These are phyloP conservation scores for Himalopsyche tibetana DNA, from an alignment of 2,888 invertebrate species.

Conservation along the genomic window DNA sequence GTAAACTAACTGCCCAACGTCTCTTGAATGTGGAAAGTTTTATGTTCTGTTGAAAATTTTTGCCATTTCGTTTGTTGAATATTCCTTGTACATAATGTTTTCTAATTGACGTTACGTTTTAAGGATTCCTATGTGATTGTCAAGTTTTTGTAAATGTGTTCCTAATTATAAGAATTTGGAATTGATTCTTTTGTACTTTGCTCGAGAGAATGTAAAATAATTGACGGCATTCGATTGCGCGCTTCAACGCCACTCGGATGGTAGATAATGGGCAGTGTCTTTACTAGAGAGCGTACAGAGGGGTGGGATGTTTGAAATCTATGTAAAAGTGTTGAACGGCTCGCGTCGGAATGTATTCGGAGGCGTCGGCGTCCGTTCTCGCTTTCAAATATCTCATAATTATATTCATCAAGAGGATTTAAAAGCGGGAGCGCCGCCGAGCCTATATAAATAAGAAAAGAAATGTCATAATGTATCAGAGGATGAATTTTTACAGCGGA, in stretches of 20 bases:
- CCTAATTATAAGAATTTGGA: conserved; percentile 42
- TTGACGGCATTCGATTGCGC: neutral
- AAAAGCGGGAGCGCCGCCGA: neutral
- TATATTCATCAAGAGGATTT: neutral
- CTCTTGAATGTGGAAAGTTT: conserved; percentile 22
- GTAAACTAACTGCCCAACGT: conserved; percentile 18
- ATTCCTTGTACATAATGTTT: conserved; percentile 43
- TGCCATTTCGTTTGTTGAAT: conserved; percentile 38
- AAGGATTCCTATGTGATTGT: conserved; percentile 43
- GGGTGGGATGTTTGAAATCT: conserved; percentile 7
- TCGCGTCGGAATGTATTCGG: no score
- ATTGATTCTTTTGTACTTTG: conserved; percentile 35
- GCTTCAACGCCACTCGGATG: neutral
- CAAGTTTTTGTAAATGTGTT: conserved; percentile 43
- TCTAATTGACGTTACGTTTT: conserved; percentile 42
- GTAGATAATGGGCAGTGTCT: conserved; percentile 25
- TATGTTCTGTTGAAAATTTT: conserved; percentile 38
- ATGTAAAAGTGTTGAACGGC: neutral
- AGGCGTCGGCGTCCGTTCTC: neutral
- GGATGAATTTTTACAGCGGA: conserved; percentile 24
- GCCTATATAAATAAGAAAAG: neutral
- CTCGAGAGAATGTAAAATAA: conserved; percentile 13
- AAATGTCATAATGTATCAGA: conserved; percentile 14
- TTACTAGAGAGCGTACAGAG: conserved; percentile 4
- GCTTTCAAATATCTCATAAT: neutral